A percentile compares a stretch with the other conserved stretches of the same genome.
These are phyloP conservation scores for Odontesthes bonariensis DNA, from an alignment of 2,113 vertebrate species.

Conservation along the genomic window DNA sequence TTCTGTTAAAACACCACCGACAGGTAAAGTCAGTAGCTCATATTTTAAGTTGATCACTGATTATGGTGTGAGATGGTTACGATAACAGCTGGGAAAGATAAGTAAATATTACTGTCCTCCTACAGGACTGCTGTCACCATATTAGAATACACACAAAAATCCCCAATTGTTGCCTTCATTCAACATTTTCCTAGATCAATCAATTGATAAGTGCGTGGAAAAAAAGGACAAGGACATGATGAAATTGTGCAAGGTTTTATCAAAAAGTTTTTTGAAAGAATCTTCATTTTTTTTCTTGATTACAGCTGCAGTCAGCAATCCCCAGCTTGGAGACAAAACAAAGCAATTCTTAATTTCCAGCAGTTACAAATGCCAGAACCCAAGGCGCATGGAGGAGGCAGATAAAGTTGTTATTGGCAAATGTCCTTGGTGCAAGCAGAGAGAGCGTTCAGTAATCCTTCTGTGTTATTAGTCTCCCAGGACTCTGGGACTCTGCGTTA, in stretches of 20 bases:
- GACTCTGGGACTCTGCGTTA: slow-evolving; percentile 85
- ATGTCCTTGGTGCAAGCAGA: slow-evolving; percentile 85
- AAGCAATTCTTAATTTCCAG: slow-evolving; percentile 89
- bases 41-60: too few species aligned
- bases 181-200: slow-evolving; percentile 59
- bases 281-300: slow-evolving; percentile 74
- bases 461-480: slow-evolving; percentile 91
- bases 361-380: slow-evolving; percentile 87
- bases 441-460: slow-evolving; percentile 87
- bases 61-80: too few species aligned
- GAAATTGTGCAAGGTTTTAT: slow-evolving; percentile 64
- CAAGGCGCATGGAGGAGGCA: slow-evolving; percentile 86
- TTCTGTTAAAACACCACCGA: too few species aligned
- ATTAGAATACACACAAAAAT: slow-evolving; percentile 29
- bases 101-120: slow-evolving; percentile 9
- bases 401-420: slow-evolving; percentile 97
- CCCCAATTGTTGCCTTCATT: slow-evolving; percentile 43
- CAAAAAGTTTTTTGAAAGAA: slow-evolving; percentile 80
- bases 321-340: slow-evolving; percentile 87
- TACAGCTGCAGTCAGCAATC: slow-evolving; percentile 85
- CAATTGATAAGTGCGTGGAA: slow-evolving; percentile 62
- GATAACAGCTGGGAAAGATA: neutral
- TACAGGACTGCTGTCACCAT: neutral
- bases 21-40: too few species aligned
- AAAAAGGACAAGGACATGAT: slow-evolving; percentile 58